A percentile compares a stretch with the other conserved stretches of the same genome.
Evolutionary conservation across 2,888 invertebrate species (phyloP).

Genomic region (Omphaloscelis lunosa): DNA sequence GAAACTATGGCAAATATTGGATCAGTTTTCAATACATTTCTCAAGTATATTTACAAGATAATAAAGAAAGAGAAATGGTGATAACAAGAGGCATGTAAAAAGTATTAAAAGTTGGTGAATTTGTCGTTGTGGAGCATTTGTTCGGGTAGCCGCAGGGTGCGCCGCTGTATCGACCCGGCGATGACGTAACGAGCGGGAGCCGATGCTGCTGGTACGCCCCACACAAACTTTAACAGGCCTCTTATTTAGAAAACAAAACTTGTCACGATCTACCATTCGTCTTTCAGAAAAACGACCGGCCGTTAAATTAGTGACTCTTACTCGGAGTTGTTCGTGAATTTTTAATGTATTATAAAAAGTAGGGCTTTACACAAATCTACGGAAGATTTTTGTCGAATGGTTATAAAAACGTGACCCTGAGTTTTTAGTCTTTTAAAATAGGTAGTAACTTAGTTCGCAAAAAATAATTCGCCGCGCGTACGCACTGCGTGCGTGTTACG

Average conservation of each 20-base stretch:
- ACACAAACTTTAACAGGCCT: conserved; percentile 67
- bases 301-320: conserved; percentile 37
- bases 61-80: conserved; percentile 57
- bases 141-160: conserved; percentile 75
- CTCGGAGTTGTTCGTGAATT: conserved; percentile 30
- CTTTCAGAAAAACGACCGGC: conserved; percentile 53
- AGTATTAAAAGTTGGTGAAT: conserved; percentile 79
- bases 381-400: background rate
- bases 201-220: conserved; percentile 64
- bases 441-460: too few species aligned
- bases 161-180: conserved; percentile 81
- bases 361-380: conserved; percentile 1
- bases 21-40: conserved; percentile 33
- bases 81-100: conserved; percentile 70
- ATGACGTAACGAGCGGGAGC: conserved; percentile 80
- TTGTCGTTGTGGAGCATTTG: conserved; percentile 69
- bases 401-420: background rate
- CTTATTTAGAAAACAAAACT: conserved; percentile 70
- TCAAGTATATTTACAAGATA: conserved; percentile 40
- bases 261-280: conserved; percentile 62
- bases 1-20: conserved; percentile 18
- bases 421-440: background rate
- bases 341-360: conserved; percentile 24
- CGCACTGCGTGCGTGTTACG: background rate
- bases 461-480: background rate